Conservation (phyloP, 2,888 invertebrate genomes). For the Agrochola lota region DNA sequence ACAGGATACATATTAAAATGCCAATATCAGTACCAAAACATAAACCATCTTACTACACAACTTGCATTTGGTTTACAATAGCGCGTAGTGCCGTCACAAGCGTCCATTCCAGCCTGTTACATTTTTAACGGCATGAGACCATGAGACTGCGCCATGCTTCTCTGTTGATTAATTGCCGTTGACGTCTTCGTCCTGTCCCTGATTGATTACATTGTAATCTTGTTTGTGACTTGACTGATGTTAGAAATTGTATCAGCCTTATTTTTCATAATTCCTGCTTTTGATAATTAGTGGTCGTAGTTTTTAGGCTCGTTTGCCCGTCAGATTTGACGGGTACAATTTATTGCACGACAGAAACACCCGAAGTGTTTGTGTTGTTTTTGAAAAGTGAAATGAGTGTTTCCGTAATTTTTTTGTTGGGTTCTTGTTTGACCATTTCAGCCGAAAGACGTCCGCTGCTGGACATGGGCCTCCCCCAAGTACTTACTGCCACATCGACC, state of each 20-base stretch:
- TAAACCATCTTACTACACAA: neutral
- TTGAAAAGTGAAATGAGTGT: neutral
- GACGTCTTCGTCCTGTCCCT: conserved; percentile 78
- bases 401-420: neutral
- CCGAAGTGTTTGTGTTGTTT: conserved; percentile 28
- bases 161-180: conserved; percentile 86
- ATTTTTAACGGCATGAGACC: conserved; percentile 71
- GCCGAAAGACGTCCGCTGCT: neutral
- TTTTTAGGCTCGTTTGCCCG: conserved; percentile 59
- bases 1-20: neutral
- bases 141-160: conserved; percentile 73
- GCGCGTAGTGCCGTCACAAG: conserved; percentile 48
- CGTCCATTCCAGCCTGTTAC: conserved; percentile 54
- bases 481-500: neutral
- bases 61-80: conserved; percentile 9
- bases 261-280: conserved; percentile 76
- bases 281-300: conserved; percentile 70
- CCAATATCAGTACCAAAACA: neutral
- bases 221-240: conserved; percentile 88
- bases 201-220: conserved; percentile 89
- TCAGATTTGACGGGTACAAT: conserved; percentile 49
- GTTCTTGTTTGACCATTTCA: neutral
- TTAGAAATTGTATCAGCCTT: conserved; percentile 78
- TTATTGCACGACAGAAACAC: conserved; percentile 45
- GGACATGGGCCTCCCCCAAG: neutral